phyloP scores from a whole-genome alignment of 2,888 invertebrate species.

The Polymixis lichenea region DNA sequence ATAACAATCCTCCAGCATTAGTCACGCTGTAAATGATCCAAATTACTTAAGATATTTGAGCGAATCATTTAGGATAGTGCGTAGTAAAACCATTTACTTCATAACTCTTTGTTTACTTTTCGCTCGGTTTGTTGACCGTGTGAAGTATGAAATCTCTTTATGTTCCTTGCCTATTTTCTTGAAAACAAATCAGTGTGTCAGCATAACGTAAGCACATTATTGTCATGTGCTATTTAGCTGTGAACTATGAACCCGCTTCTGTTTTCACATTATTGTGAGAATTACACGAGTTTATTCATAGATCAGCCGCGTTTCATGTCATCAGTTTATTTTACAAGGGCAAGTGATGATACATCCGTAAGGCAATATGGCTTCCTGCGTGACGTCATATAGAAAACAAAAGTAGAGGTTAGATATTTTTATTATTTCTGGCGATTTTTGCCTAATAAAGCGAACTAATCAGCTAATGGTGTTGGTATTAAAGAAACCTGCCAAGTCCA shows the following conservation, averaged over 20 bases:
- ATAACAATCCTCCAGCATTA: constrained; percentile 50
- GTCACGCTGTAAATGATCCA: constrained; percentile 40
- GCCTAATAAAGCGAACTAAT: not conserved
- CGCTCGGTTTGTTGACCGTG: constrained; percentile 22
- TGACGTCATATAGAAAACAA: constrained; percentile 11
- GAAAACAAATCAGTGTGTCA: constrained; percentile 17
- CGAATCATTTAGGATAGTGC: constrained; percentile 11
- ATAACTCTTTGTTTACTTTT: constrained; percentile 4
- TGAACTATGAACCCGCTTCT: constrained; percentile 53
- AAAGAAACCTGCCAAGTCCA: not conserved
- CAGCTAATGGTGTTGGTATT: not conserved
- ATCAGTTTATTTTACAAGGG: constrained; percentile 36
- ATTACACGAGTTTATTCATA: constrained; percentile 21
- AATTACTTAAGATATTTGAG: constrained; percentile 35
- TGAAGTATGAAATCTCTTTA: constrained; percentile 16
- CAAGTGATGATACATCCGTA: constrained; percentile 13
- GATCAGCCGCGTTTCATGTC: constrained; percentile 26
- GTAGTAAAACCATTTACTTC: constrained; percentile 19
- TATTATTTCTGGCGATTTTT: not conserved
- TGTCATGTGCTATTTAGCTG: constrained; percentile 34
- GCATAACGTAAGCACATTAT: constrained; percentile 28
- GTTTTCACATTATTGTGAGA: constrained; percentile 39
- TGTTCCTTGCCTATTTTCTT: constrained; percentile 26
- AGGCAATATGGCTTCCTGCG: constrained; percentile 34
- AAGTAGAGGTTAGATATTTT: not conserved